Conservation (phyloP, 1,140 invertebrate species). For the Dysdera silvatica region DNA sequence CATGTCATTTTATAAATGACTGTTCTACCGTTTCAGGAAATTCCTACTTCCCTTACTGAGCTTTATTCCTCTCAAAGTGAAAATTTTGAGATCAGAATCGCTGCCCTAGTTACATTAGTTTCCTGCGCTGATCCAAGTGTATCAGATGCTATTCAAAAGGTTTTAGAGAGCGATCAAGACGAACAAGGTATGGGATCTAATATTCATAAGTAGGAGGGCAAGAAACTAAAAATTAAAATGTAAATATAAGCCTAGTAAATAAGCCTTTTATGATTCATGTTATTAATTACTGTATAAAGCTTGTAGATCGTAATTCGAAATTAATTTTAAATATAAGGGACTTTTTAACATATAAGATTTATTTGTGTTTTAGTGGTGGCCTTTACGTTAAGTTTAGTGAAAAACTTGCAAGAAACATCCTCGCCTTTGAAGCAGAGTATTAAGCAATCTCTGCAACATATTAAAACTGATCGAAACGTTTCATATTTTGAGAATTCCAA, state of each 20-base stretch:
- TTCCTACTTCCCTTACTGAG: background rate
- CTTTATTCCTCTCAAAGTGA: background rate
- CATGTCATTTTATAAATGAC: background rate
- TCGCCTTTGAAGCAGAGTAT: background rate
- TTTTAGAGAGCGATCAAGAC: background rate
- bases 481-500: slow-evolving; percentile 16
- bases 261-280: background rate
- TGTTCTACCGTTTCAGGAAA: background rate
- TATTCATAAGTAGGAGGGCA: background rate
- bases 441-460: background rate
- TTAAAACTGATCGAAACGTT: slow-evolving; percentile 5
- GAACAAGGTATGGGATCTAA: slow-evolving; percentile 3
- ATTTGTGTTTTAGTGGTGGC: slow-evolving; percentile 13
- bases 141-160: background rate
- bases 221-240: too few species aligned
- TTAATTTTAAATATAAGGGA: too few species aligned
- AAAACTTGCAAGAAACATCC: slow-evolving; percentile 3
- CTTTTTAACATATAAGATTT: too few species aligned
- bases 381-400: background rate
- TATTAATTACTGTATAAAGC: background rate
- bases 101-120: background rate
- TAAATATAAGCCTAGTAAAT: background rate
- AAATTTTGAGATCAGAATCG: slow-evolving; percentile 16
- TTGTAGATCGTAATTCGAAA: background rate
- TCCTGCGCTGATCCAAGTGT: background rate